Base-by-base conservation (phyloP, 2,888 invertebrate genomes). In the Congeria kusceri region DNA sequence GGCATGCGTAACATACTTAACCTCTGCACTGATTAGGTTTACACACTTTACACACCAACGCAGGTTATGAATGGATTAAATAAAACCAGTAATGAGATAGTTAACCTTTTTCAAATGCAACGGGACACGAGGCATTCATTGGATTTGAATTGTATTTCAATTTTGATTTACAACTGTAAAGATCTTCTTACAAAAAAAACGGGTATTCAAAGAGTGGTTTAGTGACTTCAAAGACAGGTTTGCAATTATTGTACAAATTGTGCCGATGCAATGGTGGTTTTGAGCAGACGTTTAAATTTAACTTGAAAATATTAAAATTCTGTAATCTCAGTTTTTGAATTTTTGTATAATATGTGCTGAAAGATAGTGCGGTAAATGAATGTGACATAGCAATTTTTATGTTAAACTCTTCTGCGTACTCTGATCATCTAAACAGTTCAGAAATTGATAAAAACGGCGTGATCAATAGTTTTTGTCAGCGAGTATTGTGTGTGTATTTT, bases 71-170 rank as follows among this genome's bases (percentile, higher is more conserved):
- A 53, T 53, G 53, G 53, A 53, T 20, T 23, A 25, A 53, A 53
- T 53, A 53, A 25, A 53, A 53, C 53, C n/a, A 5, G 53, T 53
- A 53, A 53, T 53, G 53, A 53, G 53, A 53, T 53, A 53, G 53
- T 53, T 53, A 53, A 53, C 53, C 53, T 53, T 23, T 25, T 20
- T 23, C 53, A 53, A 53, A 53, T 25, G 53, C 53, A 53, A 23
- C 25, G 53, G 25, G 53, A 20, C 53, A 53, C 25, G 11, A 23
- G 25, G 23, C 53, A 53, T 53, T 53, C 53, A 53, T 53, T 23
- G 25, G 53, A 25, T 23, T 53, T 39, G 39, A 25, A 53, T 53
- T 53, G 53, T 53, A 25, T 53, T 53, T 53, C 20, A 53, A 18
- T 53, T 53, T 53, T 23, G 25, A 53, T 53, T 53, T 53, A 53